These are phyloP conservation scores for Pagetopsis macropterus DNA, from an alignment of 2,797 vertebrate species.

Conservation along the genomic window DNA sequence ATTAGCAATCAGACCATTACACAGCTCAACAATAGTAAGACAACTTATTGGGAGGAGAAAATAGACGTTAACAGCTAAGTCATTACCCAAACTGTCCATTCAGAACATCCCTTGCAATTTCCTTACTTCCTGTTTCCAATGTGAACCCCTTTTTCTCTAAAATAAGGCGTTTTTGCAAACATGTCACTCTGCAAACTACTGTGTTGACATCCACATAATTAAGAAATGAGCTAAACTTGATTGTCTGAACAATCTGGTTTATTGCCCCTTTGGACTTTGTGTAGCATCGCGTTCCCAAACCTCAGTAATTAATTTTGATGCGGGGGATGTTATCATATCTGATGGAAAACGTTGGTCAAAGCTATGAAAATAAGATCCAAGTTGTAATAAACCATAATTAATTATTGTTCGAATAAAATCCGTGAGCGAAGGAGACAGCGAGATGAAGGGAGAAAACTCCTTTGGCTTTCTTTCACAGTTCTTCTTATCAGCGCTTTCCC, in stretches of 20 bases:
- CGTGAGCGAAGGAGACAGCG: neutral
- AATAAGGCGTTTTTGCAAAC: neutral
- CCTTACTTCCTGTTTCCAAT: neutral
- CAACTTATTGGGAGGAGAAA: neutral
- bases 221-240: neutral
- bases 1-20: neutral
- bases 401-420: conserved; percentile 33
- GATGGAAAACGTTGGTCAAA: neutral
- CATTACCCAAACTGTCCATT: neutral
- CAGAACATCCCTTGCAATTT: neutral
- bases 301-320: neutral
- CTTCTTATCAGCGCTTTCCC: conserved; percentile 46
- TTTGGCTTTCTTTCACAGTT: conserved; percentile 39
- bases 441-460: conserved; percentile 43
- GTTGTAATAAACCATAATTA: conserved; percentile 19
- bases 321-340: neutral
- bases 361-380: neutral
- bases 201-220: neutral
- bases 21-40: neutral
- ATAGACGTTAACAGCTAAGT: neutral
- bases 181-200: too few relatives aligned
- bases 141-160: neutral
- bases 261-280: neutral
- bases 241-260: neutral
- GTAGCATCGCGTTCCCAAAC: neutral